A percentile compares a stretch with the other conserved stretches of the same genome.
Evolutionary conservation across 2,113 vertebrate genomes (phyloP).

Genomic region (Tenebrosternarchus preto): DNA sequence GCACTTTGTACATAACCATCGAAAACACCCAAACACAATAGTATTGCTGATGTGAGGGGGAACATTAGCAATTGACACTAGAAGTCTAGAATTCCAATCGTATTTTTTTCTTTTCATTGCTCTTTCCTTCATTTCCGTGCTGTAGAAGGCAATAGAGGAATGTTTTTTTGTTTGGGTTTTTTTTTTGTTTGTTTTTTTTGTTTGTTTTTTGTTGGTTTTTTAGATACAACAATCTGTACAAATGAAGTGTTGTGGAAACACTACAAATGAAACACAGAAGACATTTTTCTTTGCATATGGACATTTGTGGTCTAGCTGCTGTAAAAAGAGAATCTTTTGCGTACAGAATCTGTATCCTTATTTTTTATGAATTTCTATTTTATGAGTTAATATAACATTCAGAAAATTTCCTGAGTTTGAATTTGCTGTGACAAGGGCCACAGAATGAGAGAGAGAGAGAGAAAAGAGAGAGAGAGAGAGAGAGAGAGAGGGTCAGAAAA

Average conservation of each 20-base stretch:
- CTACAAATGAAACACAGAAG: slow-evolving; percentile 87
- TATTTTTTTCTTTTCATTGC: slow-evolving; percentile 48
- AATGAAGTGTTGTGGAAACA: slow-evolving; percentile 84
- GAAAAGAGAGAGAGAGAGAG: slow-evolving; percentile 60
- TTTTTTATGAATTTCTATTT: slow-evolving; percentile 77
- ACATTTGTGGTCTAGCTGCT: slow-evolving; percentile 89
- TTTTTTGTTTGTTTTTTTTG: slow-evolving; percentile 4
- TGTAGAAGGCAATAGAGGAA: slow-evolving; percentile 93
- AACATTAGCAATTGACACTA: slow-evolving; percentile 68
- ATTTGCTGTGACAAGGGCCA: slow-evolving; percentile 93
- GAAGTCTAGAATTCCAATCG: slow-evolving; percentile 59
- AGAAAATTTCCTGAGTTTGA: slow-evolving; percentile 99
- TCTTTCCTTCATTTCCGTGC: slow-evolving; percentile 75
- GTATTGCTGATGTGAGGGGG: slow-evolving; percentile 85
- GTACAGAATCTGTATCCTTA: slow-evolving; percentile 87
- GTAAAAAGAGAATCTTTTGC: slow-evolving; percentile 80
- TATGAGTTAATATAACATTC: slow-evolving; percentile 94
- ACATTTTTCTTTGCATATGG: slow-evolving; percentile 89
- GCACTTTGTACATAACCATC: slow-evolving; percentile 79
- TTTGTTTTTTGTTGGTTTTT: neutral
- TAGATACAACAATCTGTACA: slow-evolving; percentile 82
- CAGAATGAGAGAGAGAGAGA: slow-evolving; percentile 74
- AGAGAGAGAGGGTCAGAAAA: slow-evolving; percentile 71
- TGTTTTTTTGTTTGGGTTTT: slow-evolving; percentile 75
- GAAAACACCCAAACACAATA: slow-evolving; percentile 81